These are phyloP conservation scores for Perca schrenkii DNA, from an alignment of 2,113 vertebrate genomes.

Conservation along the genomic window DNA sequence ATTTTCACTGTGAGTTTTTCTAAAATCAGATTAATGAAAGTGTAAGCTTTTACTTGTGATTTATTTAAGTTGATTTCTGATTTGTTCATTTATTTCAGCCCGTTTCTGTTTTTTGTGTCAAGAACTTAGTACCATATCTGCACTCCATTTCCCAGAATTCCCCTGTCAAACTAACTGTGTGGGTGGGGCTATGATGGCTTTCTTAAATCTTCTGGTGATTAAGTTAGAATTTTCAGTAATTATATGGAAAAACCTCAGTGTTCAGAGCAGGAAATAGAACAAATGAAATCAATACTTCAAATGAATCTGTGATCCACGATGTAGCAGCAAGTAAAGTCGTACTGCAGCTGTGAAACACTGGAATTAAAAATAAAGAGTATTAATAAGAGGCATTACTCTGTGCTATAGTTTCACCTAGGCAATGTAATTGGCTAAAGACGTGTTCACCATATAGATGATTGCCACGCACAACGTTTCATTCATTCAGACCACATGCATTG, in stretches of 20 bases:
- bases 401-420: slow-evolving; percentile 19
- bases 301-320: background rate
- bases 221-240: background rate
- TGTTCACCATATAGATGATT: background rate
- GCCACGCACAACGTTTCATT: background rate
- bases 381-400: slow-evolving; percentile 20
- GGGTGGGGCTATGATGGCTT: background rate
- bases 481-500: slow-evolving; percentile 18
- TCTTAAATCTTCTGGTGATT: background rate
- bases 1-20: background rate
- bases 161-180: background rate
- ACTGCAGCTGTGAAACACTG: slow-evolving; percentile 5
- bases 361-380: slow-evolving; percentile 22
- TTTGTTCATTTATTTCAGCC: background rate
- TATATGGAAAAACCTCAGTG: background rate
- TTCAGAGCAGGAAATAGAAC: background rate
- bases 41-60: background rate
- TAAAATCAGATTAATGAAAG: background rate
- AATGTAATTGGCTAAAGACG: slow-evolving; percentile 27
- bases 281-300: slow-evolving; percentile 9
- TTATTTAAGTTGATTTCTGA: background rate
- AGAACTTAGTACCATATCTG: background rate
- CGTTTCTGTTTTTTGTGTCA: background rate
- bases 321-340: background rate
- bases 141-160: background rate